Base-by-base conservation (phyloP, 2,888 invertebrate genomes). In the Ormyrus pomaceus region DNA sequence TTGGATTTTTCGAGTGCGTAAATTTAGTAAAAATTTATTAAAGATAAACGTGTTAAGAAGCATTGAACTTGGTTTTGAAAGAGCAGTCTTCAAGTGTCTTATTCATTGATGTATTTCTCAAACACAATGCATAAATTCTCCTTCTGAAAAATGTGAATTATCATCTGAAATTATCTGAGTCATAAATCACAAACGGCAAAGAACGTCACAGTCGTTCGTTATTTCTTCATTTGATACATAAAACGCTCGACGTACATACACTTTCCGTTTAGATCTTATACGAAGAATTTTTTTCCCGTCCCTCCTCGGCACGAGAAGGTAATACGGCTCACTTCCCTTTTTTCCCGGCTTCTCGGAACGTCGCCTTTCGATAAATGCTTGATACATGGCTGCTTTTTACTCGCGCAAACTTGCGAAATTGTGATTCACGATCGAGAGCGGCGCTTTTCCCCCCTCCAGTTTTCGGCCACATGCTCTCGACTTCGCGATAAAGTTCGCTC, bases 221-320 rank as follows among this genome's bases (percentile, higher is more conserved):
- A 51, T 51, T 19, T 19, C 8, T 6, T 62, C 61, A 5, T 45
- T 62, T 6, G 34, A 34, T 19, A 50, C 11, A 34, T 34, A 51
- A 50, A 71, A 13, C 13, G 48, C 64, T 64, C 62, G 64, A 65
- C 55, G 11, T 53, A 55, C 11, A 11, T 6, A 55, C 1, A 2
- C 61, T 51, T 3, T 34, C 4, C 4, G 64, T 56, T 19, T 61
- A 7, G 50, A 56, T 48, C 48, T 56, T 73, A n/a, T 56, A 19
- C 48, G 19, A 48, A 56, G 73, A 73, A 73, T 64, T 65, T 65
- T 65, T 34, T 65, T 34, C 48, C n/a, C n/a, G 65, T n/a, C 51
- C 51, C 48, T 50, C 13, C 11, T 6, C 34, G 4, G 4, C 4
- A 3, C 34, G 4, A 34, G 34, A 34, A 34, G 34, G 34, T 34